Percentiles rank a stretch among this genome's conserved stretches.
Conservation (phyloP, 2,113 vertebrate species). For the Calypte anna region DNA sequence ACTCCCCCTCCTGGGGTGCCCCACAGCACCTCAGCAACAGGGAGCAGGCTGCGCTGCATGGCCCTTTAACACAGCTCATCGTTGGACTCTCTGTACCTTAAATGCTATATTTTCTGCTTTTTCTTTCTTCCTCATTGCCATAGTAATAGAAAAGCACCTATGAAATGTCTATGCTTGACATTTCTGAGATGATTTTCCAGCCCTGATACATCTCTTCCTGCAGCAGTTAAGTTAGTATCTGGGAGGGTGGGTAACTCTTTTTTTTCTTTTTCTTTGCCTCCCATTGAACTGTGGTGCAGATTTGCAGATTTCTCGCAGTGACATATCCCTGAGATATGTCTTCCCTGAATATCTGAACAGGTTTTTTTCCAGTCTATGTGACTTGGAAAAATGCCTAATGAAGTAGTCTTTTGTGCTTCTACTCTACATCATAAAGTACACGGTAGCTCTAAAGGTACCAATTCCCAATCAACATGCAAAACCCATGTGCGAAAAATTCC, state of each 20-base stretch:
- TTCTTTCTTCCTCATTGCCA: not conserved
- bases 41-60: not conserved
- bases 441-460: not conserved
- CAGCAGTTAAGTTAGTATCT: not conserved
- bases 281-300: not conserved
- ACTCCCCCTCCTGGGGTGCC: accelerated
- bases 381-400: not conserved
- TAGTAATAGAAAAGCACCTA: not conserved
- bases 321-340: not conserved
- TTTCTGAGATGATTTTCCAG: not conserved
- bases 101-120: not conserved
- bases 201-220: not conserved
- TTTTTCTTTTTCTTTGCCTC: not conserved
- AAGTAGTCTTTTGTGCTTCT: not conserved
- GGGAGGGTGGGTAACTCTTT: not conserved
- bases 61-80: not conserved
- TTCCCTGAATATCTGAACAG: not conserved
- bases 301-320: not conserved
- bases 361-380: not conserved
- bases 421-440: not conserved
- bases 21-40: not conserved
- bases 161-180: not conserved
- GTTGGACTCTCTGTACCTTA: not conserved
- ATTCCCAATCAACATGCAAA: not conserved
- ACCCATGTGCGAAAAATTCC: not conserved